Conservation (phyloP, 2,797 vertebrate genomes). For the Artibeus lituratus region DNA sequence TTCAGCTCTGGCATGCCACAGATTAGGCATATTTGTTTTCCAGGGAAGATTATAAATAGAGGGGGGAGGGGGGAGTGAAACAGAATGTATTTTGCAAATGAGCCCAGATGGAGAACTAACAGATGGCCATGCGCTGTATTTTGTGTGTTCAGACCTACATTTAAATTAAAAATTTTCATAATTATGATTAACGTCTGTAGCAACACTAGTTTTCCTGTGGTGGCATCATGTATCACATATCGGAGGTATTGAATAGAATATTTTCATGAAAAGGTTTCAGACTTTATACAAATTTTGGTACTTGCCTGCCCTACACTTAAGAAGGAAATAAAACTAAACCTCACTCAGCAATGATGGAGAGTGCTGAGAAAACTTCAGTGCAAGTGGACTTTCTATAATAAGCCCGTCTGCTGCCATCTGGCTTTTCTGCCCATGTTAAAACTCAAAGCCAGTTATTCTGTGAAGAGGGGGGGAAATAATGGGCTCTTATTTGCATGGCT, state of each 20-base stretch:
- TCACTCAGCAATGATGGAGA: constrained; percentile 61
- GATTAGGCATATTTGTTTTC: constrained; percentile 86
- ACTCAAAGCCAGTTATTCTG: constrained; percentile 48
- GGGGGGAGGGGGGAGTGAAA: constrained; percentile 75
- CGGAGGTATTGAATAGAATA: constrained; percentile 75
- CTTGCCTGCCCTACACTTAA: constrained; percentile 65
- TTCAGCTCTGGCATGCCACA: constrained; percentile 78
- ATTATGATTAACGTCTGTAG: constrained; percentile 83
- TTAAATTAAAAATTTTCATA: constrained; percentile 88
- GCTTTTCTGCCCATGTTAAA: constrained; percentile 63
- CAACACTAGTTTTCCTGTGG: constrained; percentile 81
- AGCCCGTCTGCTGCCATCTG: constrained; percentile 70
- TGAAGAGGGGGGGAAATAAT: constrained; percentile 53
- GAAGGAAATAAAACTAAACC: constrained; percentile 69
- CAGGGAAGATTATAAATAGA: constrained; percentile 85
- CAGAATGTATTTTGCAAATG: constrained; percentile 86
- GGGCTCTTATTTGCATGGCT: constrained; percentile 63
- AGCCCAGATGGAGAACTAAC: constrained; percentile 86
- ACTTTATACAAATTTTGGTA: constrained; percentile 73
- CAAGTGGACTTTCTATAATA: constrained; percentile 62
- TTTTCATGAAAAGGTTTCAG: constrained; percentile 77
- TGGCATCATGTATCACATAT: constrained; percentile 72
- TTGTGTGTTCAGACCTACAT: constrained; percentile 84
- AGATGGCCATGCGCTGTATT: constrained; percentile 84
- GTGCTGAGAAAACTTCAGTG: constrained; percentile 60